Evolutionary conservation across 2,888 invertebrate genomes (phyloP).

Genomic region (Sialis fuliginosa): DNA sequence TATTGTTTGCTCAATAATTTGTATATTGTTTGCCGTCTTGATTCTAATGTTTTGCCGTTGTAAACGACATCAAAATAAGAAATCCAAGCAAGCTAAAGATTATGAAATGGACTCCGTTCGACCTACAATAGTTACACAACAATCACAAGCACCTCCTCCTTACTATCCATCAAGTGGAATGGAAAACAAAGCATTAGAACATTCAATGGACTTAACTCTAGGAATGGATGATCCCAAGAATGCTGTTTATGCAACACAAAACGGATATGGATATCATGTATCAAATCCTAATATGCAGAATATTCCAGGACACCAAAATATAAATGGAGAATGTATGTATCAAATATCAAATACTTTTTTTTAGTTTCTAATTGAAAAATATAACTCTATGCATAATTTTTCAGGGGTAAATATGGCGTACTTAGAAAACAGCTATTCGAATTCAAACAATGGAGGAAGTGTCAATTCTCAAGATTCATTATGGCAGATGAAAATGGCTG

Average conservation of each 20-base stretch:
- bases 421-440: slow-evolving; percentile 82
- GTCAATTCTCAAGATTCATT: slow-evolving; percentile 87
- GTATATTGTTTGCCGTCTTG: slow-evolving; percentile 55
- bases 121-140: slow-evolving; percentile 70
- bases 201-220: slow-evolving; percentile 69
- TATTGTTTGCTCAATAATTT: slow-evolving; percentile 64
- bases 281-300: slow-evolving; percentile 49
- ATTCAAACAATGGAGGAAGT: slow-evolving; percentile 88
- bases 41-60: slow-evolving; percentile 73
- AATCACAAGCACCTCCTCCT: slow-evolving; percentile 74
- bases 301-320: slow-evolving; percentile 42
- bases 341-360: background rate
- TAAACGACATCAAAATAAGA: slow-evolving; percentile 63
- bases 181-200: slow-evolving; percentile 84
- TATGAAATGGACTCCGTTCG: slow-evolving; percentile 81
- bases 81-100: slow-evolving; percentile 66
- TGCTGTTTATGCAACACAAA: slow-evolving; percentile 65
- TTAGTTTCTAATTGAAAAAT: background rate
- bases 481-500: slow-evolving; percentile 87
- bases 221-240: slow-evolving; percentile 76
- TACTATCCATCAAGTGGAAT: slow-evolving; percentile 76
- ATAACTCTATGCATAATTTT: slow-evolving; percentile 8
- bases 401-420: slow-evolving; percentile 77
- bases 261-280: slow-evolving; percentile 70
- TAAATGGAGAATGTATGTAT: slow-evolving; percentile 65